Evolutionary conservation across 2,888 invertebrate genomes (phyloP).

Genomic region (Caenorhabditis wallacei): DNA sequence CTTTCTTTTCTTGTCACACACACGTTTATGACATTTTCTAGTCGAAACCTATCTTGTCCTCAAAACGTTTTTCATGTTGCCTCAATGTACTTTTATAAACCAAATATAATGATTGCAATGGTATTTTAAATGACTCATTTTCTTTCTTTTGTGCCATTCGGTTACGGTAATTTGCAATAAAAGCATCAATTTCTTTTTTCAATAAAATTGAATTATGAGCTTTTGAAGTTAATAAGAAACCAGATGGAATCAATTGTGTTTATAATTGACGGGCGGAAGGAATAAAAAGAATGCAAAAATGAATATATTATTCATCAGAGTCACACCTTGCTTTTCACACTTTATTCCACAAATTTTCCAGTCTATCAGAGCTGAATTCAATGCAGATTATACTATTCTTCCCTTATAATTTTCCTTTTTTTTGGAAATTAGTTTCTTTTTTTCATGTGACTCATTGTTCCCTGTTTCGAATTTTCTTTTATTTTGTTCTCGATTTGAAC

Average conservation of each 20-base stretch:
- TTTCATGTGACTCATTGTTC: constrained; percentile 30
- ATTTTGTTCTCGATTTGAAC: background rate
- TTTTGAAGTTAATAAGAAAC: background rate
- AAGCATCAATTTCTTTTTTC: background rate
- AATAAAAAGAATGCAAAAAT: constrained; percentile 36
- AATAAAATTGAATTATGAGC: background rate
- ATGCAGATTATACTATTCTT: constrained; percentile 17
- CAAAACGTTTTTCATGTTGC: constrained; percentile 20
- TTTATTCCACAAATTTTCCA: constrained; percentile 39
- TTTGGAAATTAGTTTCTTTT: constrained; percentile 2
- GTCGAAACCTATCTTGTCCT: constrained; percentile 45
- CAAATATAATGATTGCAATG: constrained; percentile 24
- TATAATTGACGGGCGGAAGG: constrained; percentile 32
- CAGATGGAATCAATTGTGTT: constrained; percentile 24
- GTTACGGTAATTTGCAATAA: constrained; percentile 64
- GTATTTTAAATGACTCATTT: constrained; percentile 13
- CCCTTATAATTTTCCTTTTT: background rate
- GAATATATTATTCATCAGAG: constrained; percentile 53
- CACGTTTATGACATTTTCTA: constrained; percentile 62
- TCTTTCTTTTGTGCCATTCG: constrained; percentile 57
- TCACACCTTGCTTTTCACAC: constrained; percentile 23
- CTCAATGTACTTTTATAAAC: constrained; percentile 18
- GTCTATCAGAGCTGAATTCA: constrained; percentile 35
- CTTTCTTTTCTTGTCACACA: constrained; percentile 36
- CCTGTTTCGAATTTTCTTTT: background rate